These are phyloP conservation scores for Chironomus tentans DNA, from an alignment of 2,888 invertebrate genomes.

Conservation along the genomic window DNA sequence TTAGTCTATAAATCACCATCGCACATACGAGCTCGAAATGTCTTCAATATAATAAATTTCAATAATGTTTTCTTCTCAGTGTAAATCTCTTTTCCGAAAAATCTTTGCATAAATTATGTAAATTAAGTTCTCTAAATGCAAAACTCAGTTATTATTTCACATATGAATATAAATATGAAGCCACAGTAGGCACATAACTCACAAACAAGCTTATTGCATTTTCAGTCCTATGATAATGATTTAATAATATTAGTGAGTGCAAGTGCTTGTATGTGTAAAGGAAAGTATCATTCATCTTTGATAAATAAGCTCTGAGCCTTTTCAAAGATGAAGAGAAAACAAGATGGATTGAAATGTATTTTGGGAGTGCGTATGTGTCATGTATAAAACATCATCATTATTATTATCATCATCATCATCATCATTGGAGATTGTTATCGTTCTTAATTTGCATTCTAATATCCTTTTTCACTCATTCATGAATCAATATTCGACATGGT, in stretches of 20 bases:
- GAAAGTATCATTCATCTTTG: not conserved
- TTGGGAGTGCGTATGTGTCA: no score
- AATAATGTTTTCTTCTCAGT: no score
- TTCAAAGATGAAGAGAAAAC: not conserved
- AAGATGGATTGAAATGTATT: not conserved
- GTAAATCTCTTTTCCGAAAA: not conserved
- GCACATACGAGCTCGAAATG: no score
- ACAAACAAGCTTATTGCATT: not conserved
- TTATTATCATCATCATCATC: no score
- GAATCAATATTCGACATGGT: not conserved
- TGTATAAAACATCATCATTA: no score
- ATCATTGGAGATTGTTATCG: not conserved
- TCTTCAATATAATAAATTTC: no score
- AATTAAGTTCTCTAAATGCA: slow-evolving; percentile 3
- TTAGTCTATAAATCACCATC: no score
- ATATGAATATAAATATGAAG: not conserved
- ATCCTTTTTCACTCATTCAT: not conserved
- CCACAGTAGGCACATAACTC: not conserved
- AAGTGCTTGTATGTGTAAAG: not conserved
- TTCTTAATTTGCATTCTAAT: not conserved
- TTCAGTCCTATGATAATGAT: not conserved
- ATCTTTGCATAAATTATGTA: slow-evolving; percentile 18
- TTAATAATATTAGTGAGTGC: not conserved
- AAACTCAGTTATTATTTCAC: slow-evolving; percentile 10
- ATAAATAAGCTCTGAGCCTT: not conserved